Percentiles rank a stretch among this genome's conserved stretches.
Evolutionary conservation across 2,888 invertebrate genomes (phyloP).

Genomic region (Netelia melanura): DNA sequence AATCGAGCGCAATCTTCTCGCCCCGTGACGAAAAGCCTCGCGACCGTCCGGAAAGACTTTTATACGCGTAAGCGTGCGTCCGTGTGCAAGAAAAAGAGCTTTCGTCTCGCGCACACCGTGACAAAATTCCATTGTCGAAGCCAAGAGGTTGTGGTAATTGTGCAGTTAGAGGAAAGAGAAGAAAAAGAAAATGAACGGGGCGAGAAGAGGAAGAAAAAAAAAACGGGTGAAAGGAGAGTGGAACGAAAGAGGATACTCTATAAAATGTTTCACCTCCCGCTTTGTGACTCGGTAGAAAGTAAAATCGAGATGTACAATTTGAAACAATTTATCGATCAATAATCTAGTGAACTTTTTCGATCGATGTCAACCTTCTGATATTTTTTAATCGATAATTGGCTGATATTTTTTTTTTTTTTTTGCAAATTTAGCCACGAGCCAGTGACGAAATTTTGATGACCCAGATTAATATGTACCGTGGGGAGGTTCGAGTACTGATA

Average conservation of each 20-base stretch:
- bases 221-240: constrained; percentile 45
- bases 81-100: constrained; percentile 49
- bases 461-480: constrained; percentile 26
- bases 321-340: neutral
- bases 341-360: no score
- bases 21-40: constrained; percentile 63
- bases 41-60: constrained; percentile 16
- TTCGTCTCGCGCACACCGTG: constrained; percentile 30
- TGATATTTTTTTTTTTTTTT: neutral
- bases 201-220: neutral
- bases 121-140: constrained; percentile 50
- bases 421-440: neutral
- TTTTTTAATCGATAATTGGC: neutral
- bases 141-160: constrained; percentile 66
- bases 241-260: constrained; percentile 22
- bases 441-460: constrained; percentile 11
- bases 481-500: constrained; percentile 34
- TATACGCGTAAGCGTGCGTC: neutral
- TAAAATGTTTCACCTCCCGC: constrained; percentile 30
- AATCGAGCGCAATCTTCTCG: constrained; percentile 67
- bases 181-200: constrained; percentile 27
- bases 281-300: neutral
- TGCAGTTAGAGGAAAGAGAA: constrained; percentile 54
- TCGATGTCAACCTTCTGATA: no score
- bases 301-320: neutral